These are phyloP conservation scores for Suillia variegata DNA, from an alignment of 2,888 invertebrate species.

Conservation along the genomic window DNA sequence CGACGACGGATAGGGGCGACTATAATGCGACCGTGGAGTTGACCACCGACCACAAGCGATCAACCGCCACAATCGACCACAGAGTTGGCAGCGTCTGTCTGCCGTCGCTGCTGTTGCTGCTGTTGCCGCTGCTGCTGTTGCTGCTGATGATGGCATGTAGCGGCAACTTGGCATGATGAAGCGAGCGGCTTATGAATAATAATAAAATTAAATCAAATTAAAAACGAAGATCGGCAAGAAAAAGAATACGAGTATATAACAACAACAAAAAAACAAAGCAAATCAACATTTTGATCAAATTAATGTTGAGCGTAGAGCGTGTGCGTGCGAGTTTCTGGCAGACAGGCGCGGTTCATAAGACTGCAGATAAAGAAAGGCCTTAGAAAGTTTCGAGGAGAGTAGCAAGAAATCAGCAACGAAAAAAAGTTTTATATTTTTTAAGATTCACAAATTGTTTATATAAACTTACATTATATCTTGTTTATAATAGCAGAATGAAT, in stretches of 20 bases:
- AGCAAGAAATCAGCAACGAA: no score
- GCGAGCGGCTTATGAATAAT: constrained; percentile 1
- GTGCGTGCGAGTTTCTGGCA: no score
- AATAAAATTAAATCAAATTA: constrained; percentile 52
- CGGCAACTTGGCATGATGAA: neutral
- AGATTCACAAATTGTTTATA: no score
- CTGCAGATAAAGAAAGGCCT: no score
- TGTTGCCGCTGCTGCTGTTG: neutral
- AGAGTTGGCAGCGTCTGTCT: no score
- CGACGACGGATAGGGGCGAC: neutral
- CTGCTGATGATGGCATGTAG: no score
- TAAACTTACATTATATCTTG: no score
- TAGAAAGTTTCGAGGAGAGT: no score
- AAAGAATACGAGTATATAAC: constrained; percentile 14
- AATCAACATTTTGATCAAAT: constrained; percentile 20
- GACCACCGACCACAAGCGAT: constrained; percentile 2
- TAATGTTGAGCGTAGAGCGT: constrained; percentile 29
- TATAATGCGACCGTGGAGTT: no score
- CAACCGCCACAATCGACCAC: neutral
- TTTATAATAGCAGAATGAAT: no score
- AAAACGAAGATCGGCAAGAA: constrained; percentile 20
- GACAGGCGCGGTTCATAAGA: no score
- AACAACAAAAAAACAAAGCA: constrained; percentile 8
- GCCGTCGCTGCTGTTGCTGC: neutral
- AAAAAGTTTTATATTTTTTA: no score